Base-by-base conservation (phyloP, 2,888 invertebrate species). In the Conchocele bisecta region DNA sequence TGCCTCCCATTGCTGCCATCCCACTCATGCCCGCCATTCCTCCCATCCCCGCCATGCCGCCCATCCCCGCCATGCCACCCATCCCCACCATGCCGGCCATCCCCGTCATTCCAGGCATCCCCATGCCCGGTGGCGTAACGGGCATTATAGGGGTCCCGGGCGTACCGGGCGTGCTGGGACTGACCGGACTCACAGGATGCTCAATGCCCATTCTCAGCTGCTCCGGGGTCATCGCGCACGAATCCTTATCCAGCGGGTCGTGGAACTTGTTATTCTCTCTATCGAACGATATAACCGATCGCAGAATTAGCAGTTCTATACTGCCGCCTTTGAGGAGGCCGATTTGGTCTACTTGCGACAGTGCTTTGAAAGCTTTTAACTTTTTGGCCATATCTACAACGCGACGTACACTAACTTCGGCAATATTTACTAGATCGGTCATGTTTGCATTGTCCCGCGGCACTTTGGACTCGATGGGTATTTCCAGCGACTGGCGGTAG, bases 271-370 rank as follows among this genome's bases (percentile, higher is more conserved):
- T 95, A 84, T 95, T 94, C 83, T 96, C 96, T 6, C 95, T 95
- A 90, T 99, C 98, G 89, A 97, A 99, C 53, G 95, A 96, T 93
- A 97, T 95, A 0, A 97, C 97, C 82, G 98, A 97, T 28, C 98
- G 93, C 57, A 99, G 93, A 74, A 99, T 96, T 95, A 99, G 95
- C 94, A 99, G 96, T 92, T 99, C 98, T 51, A 97, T 97, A 88
- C 97, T 97, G 1, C 98, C 97, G 2, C 98, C 98, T 91, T 97
- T 98, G n/a, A 98, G 91, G 33, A 97, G 92, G 26, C 95, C 94
- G 67, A 97, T 94, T 92, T 98, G 98, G 91, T 99, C 98, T 84
- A 96, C 96, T 88, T 98, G 97, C 87, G 97, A 97, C 94, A 99
- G 95, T 87, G 96, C 96, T 91, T 96, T 96, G 92, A 99, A 99